Percentiles rank a stretch among this genome's conserved stretches.
These are phyloP conservation scores for Philonicus albiceps DNA, from an alignment of 2,888 invertebrate species.

Conservation along the genomic window DNA sequence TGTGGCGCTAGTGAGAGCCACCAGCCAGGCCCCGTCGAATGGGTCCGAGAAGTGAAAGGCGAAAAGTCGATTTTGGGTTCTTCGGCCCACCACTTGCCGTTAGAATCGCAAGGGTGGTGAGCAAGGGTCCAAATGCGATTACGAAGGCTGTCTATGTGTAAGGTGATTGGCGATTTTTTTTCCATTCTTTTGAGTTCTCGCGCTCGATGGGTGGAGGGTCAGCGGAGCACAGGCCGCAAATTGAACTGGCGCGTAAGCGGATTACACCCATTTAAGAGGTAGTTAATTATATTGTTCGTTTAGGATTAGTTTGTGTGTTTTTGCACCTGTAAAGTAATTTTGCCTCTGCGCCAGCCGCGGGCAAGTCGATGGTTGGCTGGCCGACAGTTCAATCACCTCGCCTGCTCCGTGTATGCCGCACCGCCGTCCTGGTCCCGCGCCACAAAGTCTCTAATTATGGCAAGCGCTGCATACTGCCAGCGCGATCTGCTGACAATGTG, in stretches of 20 bases:
- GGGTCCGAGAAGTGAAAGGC: constrained; percentile 19
- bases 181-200: background rate
- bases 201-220: background rate
- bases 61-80: constrained; percentile 9
- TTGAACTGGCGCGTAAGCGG: background rate
- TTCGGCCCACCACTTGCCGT: background rate
- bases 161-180: constrained; percentile 26
- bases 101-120: background rate
- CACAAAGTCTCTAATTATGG: background rate
- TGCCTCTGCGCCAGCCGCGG: background rate
- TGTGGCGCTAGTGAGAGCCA: background rate
- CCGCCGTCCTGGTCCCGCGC: background rate
- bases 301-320: constrained; percentile 20
- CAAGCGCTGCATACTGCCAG: background rate
- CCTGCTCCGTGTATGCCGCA: background rate
- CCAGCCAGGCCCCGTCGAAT: background rate
- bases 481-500: background rate
- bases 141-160: background rate
- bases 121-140: background rate
- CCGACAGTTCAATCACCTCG: constrained; percentile 7
- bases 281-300: constrained; percentile 6
- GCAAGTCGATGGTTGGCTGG: background rate
- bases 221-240: background rate
- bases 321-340: constrained; percentile 15
- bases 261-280: background rate